These are phyloP conservation scores for Chaetops frenatus DNA, from an alignment of 2,113 vertebrate species.

Conservation along the genomic window DNA sequence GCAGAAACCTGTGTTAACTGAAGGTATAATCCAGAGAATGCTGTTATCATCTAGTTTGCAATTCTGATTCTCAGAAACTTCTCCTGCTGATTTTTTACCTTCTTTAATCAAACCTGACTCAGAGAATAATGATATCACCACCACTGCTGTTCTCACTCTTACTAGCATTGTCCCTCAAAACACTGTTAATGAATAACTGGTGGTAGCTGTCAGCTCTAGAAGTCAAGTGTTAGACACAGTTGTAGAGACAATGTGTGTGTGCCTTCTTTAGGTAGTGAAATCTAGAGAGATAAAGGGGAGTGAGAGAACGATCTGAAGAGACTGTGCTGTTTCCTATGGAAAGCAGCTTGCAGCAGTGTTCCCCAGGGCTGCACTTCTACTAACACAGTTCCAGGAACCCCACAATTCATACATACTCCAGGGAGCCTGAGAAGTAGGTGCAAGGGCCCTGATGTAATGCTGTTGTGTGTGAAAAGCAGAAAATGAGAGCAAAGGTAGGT, in stretches of 20 bases:
- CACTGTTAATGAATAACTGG: not conserved
- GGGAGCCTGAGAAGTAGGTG: not conserved
- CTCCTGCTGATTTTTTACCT: constrained; percentile 1
- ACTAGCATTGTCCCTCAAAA: not conserved
- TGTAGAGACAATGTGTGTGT: not conserved
- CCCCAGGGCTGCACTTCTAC: not conserved
- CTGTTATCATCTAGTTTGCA: not conserved
- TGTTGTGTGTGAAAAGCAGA: not conserved
- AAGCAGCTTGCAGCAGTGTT: not conserved
- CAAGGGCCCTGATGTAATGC: not conserved
- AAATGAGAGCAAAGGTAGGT: not conserved
- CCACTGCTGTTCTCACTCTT: not conserved
- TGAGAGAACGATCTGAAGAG: not conserved
- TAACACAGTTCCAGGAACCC: not conserved
- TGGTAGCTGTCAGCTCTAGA: not conserved
- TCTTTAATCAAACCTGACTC: constrained; percentile 34
- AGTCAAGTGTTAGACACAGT: not conserved
- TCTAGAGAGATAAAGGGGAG: not conserved
- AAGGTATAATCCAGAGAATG: not conserved
- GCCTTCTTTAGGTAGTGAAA: not conserved
- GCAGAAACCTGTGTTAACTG: not conserved
- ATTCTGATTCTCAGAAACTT: not conserved
- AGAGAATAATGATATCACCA: not conserved
- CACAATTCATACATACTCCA: not conserved
- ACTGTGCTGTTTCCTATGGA: not conserved